These are phyloP conservation scores for Corapipo altera DNA, from an alignment of 2,113 vertebrate species.

Conservation along the genomic window DNA sequence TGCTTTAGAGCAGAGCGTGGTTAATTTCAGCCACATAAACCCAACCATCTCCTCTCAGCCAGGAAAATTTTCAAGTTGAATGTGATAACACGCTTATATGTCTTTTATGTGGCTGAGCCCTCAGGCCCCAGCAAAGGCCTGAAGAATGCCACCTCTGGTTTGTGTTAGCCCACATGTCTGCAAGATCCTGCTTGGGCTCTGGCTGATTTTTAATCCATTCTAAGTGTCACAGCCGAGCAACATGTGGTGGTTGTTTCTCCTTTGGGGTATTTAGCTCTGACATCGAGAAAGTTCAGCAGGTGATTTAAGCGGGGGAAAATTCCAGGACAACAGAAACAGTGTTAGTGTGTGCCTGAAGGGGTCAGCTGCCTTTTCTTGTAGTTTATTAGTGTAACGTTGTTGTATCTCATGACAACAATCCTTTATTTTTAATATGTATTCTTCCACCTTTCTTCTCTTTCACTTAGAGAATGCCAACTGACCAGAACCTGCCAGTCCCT, in stretches of 20 bases:
- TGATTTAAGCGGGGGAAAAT: not conserved
- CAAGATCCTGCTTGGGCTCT: not conserved
- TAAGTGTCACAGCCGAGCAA: not conserved
- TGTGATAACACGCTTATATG: not conserved
- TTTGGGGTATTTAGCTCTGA: not conserved
- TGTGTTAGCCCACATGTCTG: not conserved
- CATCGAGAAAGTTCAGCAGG: not conserved
- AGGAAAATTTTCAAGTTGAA: conserved; percentile 1
- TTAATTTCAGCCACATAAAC: conserved; percentile 6
- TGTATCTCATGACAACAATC: not conserved
- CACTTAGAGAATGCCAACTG: not conserved
- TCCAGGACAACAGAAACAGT: not conserved
- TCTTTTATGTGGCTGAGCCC: not conserved
- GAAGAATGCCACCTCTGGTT: not conserved
- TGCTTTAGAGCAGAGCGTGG: not conserved
- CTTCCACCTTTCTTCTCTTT: not conserved
- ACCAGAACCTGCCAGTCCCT: not conserved
- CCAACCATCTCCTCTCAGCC: not conserved
- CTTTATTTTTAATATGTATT: not conserved
- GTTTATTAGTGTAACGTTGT: not conserved
- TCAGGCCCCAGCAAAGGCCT: not conserved
- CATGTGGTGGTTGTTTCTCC: not conserved
- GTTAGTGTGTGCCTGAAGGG: not conserved
- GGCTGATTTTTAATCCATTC: not conserved
- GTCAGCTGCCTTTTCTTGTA: not conserved